Evolutionary conservation across 2,113 vertebrate species (phyloP), one percentile per base, ranked within the genome.

Genomic region (Paratilapia polleni): DNA sequence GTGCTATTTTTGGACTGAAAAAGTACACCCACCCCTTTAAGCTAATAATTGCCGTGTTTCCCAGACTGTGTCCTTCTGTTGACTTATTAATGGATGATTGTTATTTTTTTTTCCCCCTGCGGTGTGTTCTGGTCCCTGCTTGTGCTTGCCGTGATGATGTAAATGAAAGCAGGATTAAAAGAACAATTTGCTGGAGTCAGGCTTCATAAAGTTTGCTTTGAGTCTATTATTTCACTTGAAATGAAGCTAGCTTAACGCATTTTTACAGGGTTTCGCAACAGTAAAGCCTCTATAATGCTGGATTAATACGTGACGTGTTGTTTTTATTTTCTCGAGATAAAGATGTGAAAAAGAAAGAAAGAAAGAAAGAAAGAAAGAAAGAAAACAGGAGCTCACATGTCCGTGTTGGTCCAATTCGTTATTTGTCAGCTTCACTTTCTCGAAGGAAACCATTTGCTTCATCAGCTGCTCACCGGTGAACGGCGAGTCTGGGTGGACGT

Each of bases 391-490:
- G 96, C 98, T 96, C 93, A 99, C 98, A 0, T 99, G 98, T 90
- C 98, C 98, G 0, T 99, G 98, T 60, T 99, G 98, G 88, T 99
- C 98, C 95, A 99, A 95, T 41, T 99, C 98, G 0, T 99, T 99
- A 95, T 99, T 99, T 15, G 98, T 99, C 82, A 99, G 97, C 63
- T 99, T 99, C 89, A 99, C 98, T 93, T 99, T 99, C 94, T 99
- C 98, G 2, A 99, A 99, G 24, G 98, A 99, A 80, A 99, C 98
- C 98, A 99, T 99, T 87, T 99, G 98, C 90, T 99, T 99, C 93
- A 98, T 94, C 24, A 99, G 94, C 92, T 99, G 98, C 92, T 99
- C 98, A 0, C 98, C 98, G 0, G 97, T 99, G 85, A 99, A 99
- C 0, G 98, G 98, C 0, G 98, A 99, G 91, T 99, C 98, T 1